Conservation (phyloP, 2,888 invertebrate genomes). For the Exocentrus adspersus region DNA sequence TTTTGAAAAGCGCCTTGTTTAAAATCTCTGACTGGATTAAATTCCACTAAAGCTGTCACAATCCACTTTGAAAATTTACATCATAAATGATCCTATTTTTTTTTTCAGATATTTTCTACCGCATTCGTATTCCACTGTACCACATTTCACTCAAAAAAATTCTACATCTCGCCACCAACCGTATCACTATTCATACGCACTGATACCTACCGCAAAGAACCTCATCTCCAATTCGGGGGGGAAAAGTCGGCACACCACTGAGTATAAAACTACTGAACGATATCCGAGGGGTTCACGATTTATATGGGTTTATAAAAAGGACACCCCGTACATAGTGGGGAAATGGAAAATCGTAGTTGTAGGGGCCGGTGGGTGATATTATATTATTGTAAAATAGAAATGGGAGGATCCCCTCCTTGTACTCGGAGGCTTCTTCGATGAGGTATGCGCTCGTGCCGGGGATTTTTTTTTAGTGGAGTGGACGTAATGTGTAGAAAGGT, state of each 20-base stretch:
- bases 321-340: constrained; percentile 30
- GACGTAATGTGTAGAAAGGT: constrained; percentile 11
- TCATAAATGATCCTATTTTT: no score
- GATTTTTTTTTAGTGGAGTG: not conserved
- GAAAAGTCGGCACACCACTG: constrained; percentile 37
- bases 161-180: constrained; percentile 29
- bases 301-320: constrained; percentile 42
- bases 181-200: constrained; percentile 5
- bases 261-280: constrained; percentile 39
- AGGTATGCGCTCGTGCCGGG: not conserved
- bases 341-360: constrained; percentile 13
- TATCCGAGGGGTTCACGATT: constrained; percentile 38
- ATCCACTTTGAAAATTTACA: no score
- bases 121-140: constrained; percentile 15
- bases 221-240: constrained; percentile 46
- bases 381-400: constrained; percentile 14
- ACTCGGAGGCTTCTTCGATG: not conserved
- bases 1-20: no score
- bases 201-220: constrained; percentile 53
- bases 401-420: not conserved
- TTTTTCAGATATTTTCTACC: no score
- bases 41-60: no score
- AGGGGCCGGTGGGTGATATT: not conserved
- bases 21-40: no score
- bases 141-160: constrained; percentile 23